Base-by-base conservation (phyloP, 1,140 invertebrate species). In the Bombyx mandarina region DNA sequence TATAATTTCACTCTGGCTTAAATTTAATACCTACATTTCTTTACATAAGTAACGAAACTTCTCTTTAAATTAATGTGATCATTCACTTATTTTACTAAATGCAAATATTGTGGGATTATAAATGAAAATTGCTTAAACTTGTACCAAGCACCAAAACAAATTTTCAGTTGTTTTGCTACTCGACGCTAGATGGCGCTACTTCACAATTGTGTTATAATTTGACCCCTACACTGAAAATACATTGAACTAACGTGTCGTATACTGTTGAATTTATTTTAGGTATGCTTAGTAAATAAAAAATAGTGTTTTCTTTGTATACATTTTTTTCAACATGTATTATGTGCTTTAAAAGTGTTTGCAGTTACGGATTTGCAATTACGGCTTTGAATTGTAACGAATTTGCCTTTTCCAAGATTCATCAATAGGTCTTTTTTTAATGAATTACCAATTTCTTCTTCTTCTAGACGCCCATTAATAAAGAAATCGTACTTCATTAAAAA, bases 151-250 rank as follows among this genome's bases (percentile, higher is more conserved):
- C 51, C 42, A 52, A 18, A 52, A 43, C 4, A 42, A 42, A 42
- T 35, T 52, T 35, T 35, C 8, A 52, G 47, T 61, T 44, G 47
- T 58, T 58, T 45, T n/a, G 69, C 79, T 82, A 82, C 72, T 79
- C 75, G 57, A 48, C 58, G 63, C 61, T 42, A 79, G 79, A 78
- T 82, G 77, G 71, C 77, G 71, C 60, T 66, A 63, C 51, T 43
- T 52, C 55, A 26, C 4, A 26, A 49, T 35, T 35, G 2, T 35
- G 26, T 35, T 35, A 0, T 35, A 5, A 3, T 35, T 3, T 35
- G 0, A 35, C 26, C 4, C 0, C 26, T 35, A 35, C 26, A 35
- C 4, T 5, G 26, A 35, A 35, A 0, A 18, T 18, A 18, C 12
- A 18, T 18, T 18, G 12, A 18, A 35, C 26, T 35, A 35, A 35